Base-by-base conservation (phyloP, 2,888 invertebrate species). In the Drosophila quinaria region DNA sequence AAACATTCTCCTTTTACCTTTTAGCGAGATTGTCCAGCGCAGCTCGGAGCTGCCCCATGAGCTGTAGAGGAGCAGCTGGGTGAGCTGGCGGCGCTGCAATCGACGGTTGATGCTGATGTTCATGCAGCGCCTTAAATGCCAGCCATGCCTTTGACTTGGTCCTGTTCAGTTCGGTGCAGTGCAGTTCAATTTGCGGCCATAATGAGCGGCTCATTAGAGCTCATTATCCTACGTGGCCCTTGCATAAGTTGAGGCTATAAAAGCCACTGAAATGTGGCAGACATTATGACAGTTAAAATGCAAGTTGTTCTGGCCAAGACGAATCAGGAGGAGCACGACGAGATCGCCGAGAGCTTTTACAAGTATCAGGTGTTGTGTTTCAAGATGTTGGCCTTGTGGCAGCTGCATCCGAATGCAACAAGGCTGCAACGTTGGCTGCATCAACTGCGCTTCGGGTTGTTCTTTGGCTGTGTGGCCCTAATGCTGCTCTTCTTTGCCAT, bases 1-100 rank as follows among this genome's bases (percentile, higher is more conserved):
- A 8, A 6, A 25, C 8, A 25, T 29, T 29, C 8, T 8, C 8
- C 10, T 5, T 6, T 15, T 11, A 15, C 4, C 9, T 15, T 15
- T 17, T 3, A 87, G 87, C 0, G 82, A 83, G 50, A 70, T 91
- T 0, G 81, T 81, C 5, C 54, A 84, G 6, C 60, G 73, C 31
- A 91, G 89, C 29, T 58, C 69, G 13, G 58, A 58, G 4, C 58
- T 91, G n/a, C 49, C 84, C 1, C 72, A 80, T 39, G 71, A 79
- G 15, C 56, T 90, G 0, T 90, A 90, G 60, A 76, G 68, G 13
- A 63, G 80, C 11, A 55, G 82, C 5, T 91, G 91, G 91, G 67
- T 85, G 37, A 13, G 42, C 8, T 85, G 89, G 74, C 47, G 49
- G 13, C 80, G 59, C 0, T 1, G 35, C n/a, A 81, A 87, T 61